Base-by-base conservation (phyloP, 1,140 invertebrate genomes). In the Penaeus japonicus region DNA sequence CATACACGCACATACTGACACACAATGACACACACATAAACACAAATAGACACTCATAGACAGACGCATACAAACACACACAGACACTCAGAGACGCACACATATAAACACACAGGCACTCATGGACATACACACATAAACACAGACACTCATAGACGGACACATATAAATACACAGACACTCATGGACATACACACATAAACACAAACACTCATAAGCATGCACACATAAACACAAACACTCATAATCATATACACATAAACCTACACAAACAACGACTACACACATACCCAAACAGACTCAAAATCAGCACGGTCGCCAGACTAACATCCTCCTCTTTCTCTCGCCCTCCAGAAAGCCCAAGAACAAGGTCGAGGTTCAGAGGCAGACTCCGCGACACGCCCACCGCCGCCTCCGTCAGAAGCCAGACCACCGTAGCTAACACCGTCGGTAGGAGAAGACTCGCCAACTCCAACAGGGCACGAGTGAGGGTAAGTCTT, bases 1-100 rank as follows among this genome's bases (percentile, higher is more conserved):
- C 78, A 81, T 54, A 79, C 73, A 85, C 84, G 81, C 73, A 80
- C 62, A 85, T 54, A 85, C 78, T 81, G 47, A 85, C 27, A 78
- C 73, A 85, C 53, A 81, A 47, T 27, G 4, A 17, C 27, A 82
- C 55, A 22, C 0, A 81, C 70, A 85, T 39, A 85, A 2, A 85
- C 20, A 27, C 30, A 81, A n/a, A 85, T 27, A 5, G n/a, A 80
- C 27, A 85, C 62, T 22, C 47, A 30, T 39, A 30, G 27, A 39
- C 18, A 2, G 10, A 84, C 78, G 47, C 78, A 53, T 12, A 70
- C 12, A 79, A 10, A 79, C 12, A 70, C 78, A 79, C 12, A 17
- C 3, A 62, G 10, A 53, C 39, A 79, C 35, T 55, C 78, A 79
- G 10, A 53, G 10, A 79, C 78, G 47, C 78, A 62, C 78, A 53